Percentiles rank a stretch among this genome's conserved stretches.
Conservation (phyloP, 2,113 vertebrate species). For the Perca schrenkii region DNA sequence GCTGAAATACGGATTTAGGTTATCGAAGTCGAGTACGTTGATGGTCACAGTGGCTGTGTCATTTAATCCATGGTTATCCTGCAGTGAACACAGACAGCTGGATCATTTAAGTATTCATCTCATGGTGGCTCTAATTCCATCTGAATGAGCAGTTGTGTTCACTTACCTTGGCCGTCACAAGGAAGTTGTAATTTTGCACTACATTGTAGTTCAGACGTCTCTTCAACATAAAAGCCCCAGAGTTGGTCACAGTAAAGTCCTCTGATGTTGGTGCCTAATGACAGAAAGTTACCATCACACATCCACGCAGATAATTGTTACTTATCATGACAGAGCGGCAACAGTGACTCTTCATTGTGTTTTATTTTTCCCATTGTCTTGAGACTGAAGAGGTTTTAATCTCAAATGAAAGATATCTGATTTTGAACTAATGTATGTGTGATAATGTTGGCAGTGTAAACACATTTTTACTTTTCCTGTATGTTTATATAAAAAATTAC, state of each 20-base stretch:
- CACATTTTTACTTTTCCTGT: no score
- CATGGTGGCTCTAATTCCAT: no score
- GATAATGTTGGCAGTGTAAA: not conserved
- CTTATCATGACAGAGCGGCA: not conserved
- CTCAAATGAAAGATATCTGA: not conserved
- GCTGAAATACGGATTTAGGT: constrained; percentile 85
- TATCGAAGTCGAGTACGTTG: constrained; percentile 82
- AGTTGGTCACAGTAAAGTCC: constrained; percentile 76
- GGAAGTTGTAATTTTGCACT: constrained; percentile 75
- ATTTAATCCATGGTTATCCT: constrained; percentile 54
- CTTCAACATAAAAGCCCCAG: constrained; percentile 78
- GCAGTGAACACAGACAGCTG: not conserved
- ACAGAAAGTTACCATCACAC: not conserved
- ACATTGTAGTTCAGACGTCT: constrained; percentile 83
- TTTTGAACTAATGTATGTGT: not conserved
- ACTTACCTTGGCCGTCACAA: constrained; percentile 80
- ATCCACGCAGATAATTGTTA: not conserved
- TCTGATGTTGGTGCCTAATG: constrained; percentile 74
- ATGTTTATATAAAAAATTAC: no score
- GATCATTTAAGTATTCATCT: not conserved
- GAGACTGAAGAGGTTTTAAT: no score
- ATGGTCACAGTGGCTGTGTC: constrained; percentile 74
- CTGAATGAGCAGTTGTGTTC: not conserved
- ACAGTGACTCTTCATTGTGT: no score
- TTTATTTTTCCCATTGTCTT: not conserved